Evolutionary conservation across 2,888 invertebrate genomes (phyloP).

Genomic region (Drosophila atripex): DNA sequence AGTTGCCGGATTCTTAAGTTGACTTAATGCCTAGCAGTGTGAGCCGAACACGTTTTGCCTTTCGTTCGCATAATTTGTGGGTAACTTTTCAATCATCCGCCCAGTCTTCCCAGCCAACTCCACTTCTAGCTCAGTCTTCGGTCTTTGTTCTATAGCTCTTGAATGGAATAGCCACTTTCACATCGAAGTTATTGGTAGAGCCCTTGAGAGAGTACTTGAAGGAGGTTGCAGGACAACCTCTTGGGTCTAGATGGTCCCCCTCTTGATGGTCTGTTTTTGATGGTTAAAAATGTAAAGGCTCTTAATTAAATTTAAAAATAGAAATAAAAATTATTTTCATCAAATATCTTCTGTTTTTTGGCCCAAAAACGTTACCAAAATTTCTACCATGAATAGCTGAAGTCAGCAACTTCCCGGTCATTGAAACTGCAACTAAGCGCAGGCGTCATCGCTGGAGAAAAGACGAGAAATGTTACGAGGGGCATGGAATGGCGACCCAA

Average conservation of each 20-base stretch:
- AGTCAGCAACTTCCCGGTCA: constrained; percentile 19
- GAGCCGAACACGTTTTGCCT: constrained; percentile 56
- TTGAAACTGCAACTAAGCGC: constrained; percentile 50
- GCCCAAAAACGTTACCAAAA: too few relatives aligned
- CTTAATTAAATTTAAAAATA: neutral
- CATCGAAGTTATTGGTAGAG: constrained; percentile 22
- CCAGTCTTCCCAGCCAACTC: neutral
- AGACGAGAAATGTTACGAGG: neutral
- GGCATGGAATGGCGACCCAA: neutral
- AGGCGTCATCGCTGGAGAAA: constrained; percentile 53
- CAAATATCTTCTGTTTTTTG: neutral
- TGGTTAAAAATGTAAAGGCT: too few relatives aligned
- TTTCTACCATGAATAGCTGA: too few relatives aligned
- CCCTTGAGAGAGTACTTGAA: neutral
- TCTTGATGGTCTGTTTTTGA: neutral
- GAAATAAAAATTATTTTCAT: neutral
- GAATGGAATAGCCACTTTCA: constrained; percentile 27
- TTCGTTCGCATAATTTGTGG: constrained; percentile 43
- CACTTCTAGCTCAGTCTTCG: too few relatives aligned
- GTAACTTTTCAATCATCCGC: constrained; percentile 42
- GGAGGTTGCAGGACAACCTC: neutral
- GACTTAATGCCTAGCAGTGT: constrained; percentile 42
- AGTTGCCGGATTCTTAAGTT: constrained; percentile 15
- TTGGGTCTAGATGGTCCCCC: too few relatives aligned
- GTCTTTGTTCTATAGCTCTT: neutral